Evolutionary conservation across 2,113 vertebrate genomes (phyloP).

Genomic region (Oreotragus oreotragus): DNA sequence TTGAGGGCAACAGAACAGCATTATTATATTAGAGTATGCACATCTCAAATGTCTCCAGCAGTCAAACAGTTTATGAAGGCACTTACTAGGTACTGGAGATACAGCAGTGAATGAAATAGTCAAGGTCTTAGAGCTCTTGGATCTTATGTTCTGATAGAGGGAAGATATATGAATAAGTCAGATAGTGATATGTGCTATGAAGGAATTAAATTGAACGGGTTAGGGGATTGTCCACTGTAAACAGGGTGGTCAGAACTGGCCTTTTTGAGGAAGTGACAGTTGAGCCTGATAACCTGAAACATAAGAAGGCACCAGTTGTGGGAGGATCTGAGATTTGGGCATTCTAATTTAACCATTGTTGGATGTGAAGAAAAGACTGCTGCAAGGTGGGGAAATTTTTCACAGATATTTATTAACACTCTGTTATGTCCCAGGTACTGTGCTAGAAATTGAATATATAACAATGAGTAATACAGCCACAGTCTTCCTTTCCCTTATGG

Average conservation of each 20-base stretch:
- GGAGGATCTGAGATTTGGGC: neutral
- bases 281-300: slow-evolving; percentile 21
- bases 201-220: neutral
- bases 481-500: neutral
- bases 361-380: neutral
- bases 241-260: neutral
- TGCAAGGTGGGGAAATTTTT: neutral
- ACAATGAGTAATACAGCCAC: neutral
- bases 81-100: neutral
- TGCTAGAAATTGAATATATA: neutral
- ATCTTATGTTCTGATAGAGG: neutral
- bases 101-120: neutral
- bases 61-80: neutral
- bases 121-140: neutral
- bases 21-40: neutral
- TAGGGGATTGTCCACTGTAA: neutral
- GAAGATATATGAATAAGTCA: neutral
- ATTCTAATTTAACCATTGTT: neutral
- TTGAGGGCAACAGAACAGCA: slow-evolving; percentile 3
- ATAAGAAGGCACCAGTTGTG: neutral
- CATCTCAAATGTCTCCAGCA: neutral
- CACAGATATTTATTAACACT: neutral
- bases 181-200: neutral
- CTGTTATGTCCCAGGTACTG: neutral
- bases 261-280: neutral